A percentile compares a stretch with the other conserved stretches of the same genome.
Conservation (phyloP, 2,113 vertebrate genomes). For the Chlamydotis undulata region DNA sequence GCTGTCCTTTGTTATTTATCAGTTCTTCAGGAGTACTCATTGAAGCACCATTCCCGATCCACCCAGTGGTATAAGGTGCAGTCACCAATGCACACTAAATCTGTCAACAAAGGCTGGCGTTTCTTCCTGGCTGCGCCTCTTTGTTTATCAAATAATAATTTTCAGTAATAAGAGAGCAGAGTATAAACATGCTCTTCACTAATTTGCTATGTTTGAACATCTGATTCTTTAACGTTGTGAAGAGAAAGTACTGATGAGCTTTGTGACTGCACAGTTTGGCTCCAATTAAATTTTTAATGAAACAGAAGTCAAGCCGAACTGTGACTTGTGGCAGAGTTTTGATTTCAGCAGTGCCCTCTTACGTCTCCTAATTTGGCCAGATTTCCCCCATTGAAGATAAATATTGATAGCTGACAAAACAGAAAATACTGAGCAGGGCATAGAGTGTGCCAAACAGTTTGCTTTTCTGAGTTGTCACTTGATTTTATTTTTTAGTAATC, state of each 20-base stretch:
- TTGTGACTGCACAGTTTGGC: slow-evolving; percentile 62
- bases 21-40: background rate
- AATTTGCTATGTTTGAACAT: slow-evolving; percentile 68
- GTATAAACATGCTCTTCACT: slow-evolving; percentile 66
- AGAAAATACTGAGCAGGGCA: background rate
- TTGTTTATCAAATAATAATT: slow-evolving; percentile 73
- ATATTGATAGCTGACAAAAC: background rate
- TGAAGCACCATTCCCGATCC: background rate
- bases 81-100: slow-evolving; percentile 33
- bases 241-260: slow-evolving; percentile 60
- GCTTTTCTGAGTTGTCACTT: background rate
- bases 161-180: slow-evolving; percentile 47
- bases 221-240: slow-evolving; percentile 57
- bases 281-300: slow-evolving; percentile 73
- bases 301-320: slow-evolving; percentile 54
- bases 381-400: slow-evolving; percentile 7
- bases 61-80: background rate
- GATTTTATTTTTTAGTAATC: background rate
- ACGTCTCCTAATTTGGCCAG: slow-evolving; percentile 3
- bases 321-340: slow-evolving; percentile 37
- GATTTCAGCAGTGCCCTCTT: slow-evolving; percentile 26
- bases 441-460: background rate
- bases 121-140: slow-evolving; percentile 1
- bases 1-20: background rate
- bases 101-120: slow-evolving; percentile 6